phyloP scores from a whole-genome alignment of 2,797 vertebrate species.

The Argya squamiceps region DNA sequence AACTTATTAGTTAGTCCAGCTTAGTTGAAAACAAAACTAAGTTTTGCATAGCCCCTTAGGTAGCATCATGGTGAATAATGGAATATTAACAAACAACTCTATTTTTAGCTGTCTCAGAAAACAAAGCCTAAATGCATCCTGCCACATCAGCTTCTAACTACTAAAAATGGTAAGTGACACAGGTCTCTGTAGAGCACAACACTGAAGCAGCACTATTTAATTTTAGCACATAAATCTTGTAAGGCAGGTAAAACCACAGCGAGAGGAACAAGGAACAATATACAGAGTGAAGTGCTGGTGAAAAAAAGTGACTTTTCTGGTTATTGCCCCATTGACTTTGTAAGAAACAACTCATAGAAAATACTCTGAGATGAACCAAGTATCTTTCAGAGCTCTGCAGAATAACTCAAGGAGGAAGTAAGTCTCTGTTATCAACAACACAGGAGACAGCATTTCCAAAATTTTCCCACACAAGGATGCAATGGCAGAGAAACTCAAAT shows the following conservation, averaged over 20 bases:
- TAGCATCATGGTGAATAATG: not conserved
- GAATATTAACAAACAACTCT: not conserved
- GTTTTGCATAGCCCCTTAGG: not conserved
- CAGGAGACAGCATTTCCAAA: not conserved
- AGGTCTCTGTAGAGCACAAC: not conserved
- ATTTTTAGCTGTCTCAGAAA: slow-evolving; percentile 5
- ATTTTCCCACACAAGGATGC: not conserved
- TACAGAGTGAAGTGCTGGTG: not conserved
- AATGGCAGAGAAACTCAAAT: not conserved
- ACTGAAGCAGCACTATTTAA: not conserved
- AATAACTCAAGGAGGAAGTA: not conserved
- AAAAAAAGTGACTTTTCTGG: not conserved
- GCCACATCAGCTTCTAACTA: not conserved
- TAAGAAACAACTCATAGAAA: not conserved
- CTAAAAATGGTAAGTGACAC: slow-evolving; percentile 38
- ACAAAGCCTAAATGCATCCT: not conserved
- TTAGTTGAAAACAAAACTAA: not conserved
- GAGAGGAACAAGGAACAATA: not conserved
- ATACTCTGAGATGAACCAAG: not conserved
- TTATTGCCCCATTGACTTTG: not conserved
- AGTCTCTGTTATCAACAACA: not conserved
- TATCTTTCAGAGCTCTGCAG: not conserved
- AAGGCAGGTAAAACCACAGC: not conserved
- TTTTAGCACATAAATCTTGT: slow-evolving; percentile 12
- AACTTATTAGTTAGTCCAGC: not conserved